Base-by-base conservation (phyloP, 2,888 invertebrate genomes). In the Fragum fragum region DNA sequence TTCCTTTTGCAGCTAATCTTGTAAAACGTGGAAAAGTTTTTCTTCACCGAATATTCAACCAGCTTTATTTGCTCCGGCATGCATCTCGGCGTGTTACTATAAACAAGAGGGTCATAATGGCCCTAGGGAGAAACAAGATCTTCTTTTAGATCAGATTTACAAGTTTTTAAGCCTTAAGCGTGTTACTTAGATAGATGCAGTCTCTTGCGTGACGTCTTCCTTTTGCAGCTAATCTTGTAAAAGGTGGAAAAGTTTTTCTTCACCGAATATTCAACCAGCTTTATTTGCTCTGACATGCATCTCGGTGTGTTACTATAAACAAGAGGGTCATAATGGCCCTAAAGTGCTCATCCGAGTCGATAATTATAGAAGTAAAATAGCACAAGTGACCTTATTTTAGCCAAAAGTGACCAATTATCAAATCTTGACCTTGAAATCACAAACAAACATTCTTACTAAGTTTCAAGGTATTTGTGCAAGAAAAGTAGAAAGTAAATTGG, bases 241-340 rank as follows among this genome's bases (percentile, higher is more conserved):
- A 55, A 55, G 55, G 55, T n/a, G 55, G 55, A 23, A 18, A 21
- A 55, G 55, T 55, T n/a, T 55, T 55, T 55, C 55, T 55, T 23
- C 55, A 21, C 21, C 55, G 55, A 55, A 55, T 55, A 1, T 55
- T 55, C 6, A 55, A 55, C 55, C 3, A 2, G 1, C 16, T 55
- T 55, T 0, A 1, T 1, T 1, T 55, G 55, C 55, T 55, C 55
- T 1, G 55, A 21, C 55, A 55, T 21, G 21, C 3, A 1, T 7
- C 55, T 1, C 55, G 21, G 9, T 6, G 55, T 1, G 55, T 55
- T 6, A 53, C n/a, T 9, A 55, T 2, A n/a, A n/a, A n/a, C n/a
- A n/a, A n/a, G n/a, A n/a, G n/a, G n/a, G n/a, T n/a, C n/a, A n/a
- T n/a, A n/a, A n/a, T n/a, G n/a, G n/a, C n/a, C n/a, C n/a, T n/a